Percentiles rank a stretch among this genome's conserved stretches.
Evolutionary conservation across 92 coral and sea anemone genomes (phyloP).

Genomic region (Micromussa lordhowensis): DNA sequence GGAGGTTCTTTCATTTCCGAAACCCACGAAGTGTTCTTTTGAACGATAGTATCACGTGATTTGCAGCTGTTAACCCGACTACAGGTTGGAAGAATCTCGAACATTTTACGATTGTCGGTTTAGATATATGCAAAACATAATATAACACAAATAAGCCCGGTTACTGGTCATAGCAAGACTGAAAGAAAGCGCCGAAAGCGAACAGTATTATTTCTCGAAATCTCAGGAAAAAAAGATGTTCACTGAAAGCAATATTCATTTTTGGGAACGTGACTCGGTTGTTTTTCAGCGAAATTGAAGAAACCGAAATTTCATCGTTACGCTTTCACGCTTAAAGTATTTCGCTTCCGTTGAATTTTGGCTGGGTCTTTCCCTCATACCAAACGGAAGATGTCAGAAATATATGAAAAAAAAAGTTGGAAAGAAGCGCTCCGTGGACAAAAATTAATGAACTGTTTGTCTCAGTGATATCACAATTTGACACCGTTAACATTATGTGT

Average conservation of each 20-base stretch:
- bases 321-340: background rate
- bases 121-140: background rate
- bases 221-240: background rate
- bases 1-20: background rate
- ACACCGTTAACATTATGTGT: background rate
- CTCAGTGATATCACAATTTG: background rate
- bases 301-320: conserved; percentile 22
- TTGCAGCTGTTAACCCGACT: background rate
- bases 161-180: background rate
- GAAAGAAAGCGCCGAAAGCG: background rate
- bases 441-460: background rate
- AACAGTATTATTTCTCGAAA: background rate
- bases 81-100: background rate
- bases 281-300: background rate
- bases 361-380: conserved; percentile 8
- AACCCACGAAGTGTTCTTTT: background rate
- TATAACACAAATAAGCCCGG: background rate
- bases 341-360: conserved; percentile 15
- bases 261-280: conserved; percentile 22
- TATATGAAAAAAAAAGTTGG: too few relatives aligned
- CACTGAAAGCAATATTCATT: background rate
- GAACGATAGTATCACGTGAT: conserved; percentile 25
- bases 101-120: background rate
- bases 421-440: background rate
- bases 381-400: background rate